Evolutionary conservation across 2,888 invertebrate species (phyloP).

Genomic region (Acleris literana): DNA sequence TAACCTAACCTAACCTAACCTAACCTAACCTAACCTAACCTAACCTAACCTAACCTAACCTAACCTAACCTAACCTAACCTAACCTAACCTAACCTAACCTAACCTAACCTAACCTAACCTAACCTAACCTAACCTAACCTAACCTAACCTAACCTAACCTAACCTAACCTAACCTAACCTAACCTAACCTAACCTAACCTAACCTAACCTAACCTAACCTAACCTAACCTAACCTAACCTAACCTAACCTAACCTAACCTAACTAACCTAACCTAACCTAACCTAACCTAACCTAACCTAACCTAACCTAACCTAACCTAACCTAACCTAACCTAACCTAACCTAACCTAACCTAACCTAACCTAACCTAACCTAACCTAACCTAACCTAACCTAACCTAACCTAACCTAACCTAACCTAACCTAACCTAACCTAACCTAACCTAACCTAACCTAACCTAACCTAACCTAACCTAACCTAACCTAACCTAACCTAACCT

Average conservation of each 20-base stretch:
- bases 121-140: constrained; percentile 13
- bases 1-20: constrained; percentile 13
- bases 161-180: constrained; percentile 11
- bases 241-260: constrained; percentile 1
- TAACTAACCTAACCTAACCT: constrained; percentile 1
- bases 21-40: constrained; percentile 13
- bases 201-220: constrained; percentile 13
- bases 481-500: constrained; percentile 1
- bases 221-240: constrained; percentile 12
- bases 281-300: constrained; percentile 1
- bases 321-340: constrained; percentile 1
- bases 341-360: not conserved
- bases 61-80: constrained; percentile 13
- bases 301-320: constrained; percentile 1
- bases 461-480: constrained; percentile 1
- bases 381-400: constrained; percentile 1
- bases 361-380: constrained; percentile 1
- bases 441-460: constrained; percentile 1
- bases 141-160: constrained; percentile 13
- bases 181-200: constrained; percentile 13
- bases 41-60: constrained; percentile 13
- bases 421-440: constrained; percentile 1
- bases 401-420: constrained; percentile 1
- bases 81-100: constrained; percentile 13
- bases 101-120: constrained; percentile 13